phyloP scores from a whole-genome alignment of 2,888 invertebrate genomes.

The Dasysyrphus tricinctus region DNA sequence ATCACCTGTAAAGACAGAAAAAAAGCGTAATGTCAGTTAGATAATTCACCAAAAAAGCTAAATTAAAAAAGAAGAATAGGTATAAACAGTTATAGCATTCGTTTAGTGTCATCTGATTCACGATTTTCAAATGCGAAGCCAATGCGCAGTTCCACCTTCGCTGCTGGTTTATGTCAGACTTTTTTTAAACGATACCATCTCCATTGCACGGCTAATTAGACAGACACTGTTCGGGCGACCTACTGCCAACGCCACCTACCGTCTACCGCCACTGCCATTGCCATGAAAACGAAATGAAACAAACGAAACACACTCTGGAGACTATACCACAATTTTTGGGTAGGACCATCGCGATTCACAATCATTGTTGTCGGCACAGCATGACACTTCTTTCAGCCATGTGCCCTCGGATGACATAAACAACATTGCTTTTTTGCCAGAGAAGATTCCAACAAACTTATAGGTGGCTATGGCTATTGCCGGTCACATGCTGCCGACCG shows the following conservation, averaged over 20 bases:
- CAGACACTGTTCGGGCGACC: conserved; percentile 68
- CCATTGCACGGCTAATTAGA: conserved; percentile 73
- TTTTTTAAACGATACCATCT: conserved; percentile 54
- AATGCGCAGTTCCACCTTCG: conserved; percentile 2
- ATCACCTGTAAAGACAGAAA: conserved; percentile 82
- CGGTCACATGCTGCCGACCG: conserved; percentile 48
- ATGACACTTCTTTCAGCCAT: conserved; percentile 57
- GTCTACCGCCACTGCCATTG: no score
- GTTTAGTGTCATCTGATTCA: conserved; percentile 70
- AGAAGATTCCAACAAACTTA: conserved; percentile 25
- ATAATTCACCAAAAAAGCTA: neutral
- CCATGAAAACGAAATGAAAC: neutral
- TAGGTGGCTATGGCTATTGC: conserved; percentile 46
- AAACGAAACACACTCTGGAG: conserved; percentile 33
- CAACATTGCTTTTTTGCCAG: neutral
- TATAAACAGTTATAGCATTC: conserved; percentile 42
- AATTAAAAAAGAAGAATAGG: neutral
- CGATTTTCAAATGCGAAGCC: conserved; percentile 57
- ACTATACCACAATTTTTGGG: conserved; percentile 43
- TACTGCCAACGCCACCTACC: conserved; percentile 16
- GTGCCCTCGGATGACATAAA: conserved; percentile 60
- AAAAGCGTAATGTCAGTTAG: conserved; percentile 54
- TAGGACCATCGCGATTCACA: conserved; percentile 40
- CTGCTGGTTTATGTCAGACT: conserved; percentile 51
- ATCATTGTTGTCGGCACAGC: conserved; percentile 49